These are phyloP conservation scores for Ostrea denselamellosa DNA, from an alignment of 1,140 invertebrate species.

Conservation along the genomic window DNA sequence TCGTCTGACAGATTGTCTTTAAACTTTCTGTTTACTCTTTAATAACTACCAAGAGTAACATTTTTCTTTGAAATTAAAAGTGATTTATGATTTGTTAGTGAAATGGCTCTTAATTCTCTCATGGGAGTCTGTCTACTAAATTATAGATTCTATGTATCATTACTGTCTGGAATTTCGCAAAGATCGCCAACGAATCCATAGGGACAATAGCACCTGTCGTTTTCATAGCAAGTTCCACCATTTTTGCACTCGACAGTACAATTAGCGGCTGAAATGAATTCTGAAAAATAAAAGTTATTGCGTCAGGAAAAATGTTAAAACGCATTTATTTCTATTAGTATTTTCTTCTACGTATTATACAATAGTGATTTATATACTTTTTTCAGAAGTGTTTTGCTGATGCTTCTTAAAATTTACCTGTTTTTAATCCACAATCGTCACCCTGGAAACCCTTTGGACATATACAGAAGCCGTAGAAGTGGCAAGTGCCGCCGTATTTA, in stretches of 20 bases:
- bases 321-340: background rate
- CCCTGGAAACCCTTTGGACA: slow-evolving; percentile 16
- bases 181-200: background rate
- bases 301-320: background rate
- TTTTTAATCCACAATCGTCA: background rate
- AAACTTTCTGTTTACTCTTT: too few species aligned
- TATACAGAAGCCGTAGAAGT: slow-evolving; percentile 31
- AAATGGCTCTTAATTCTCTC: too few species aligned
- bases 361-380: background rate
- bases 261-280: background rate
- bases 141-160: background rate
- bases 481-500: slow-evolving; percentile 1
- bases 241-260: background rate
- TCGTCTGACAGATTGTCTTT: too few species aligned
- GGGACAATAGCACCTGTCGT: background rate
- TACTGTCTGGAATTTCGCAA: slow-evolving; percentile 7
- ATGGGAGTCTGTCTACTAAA: background rate
- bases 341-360: background rate
- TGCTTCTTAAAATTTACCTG: background rate
- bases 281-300: background rate
- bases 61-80: too few species aligned
- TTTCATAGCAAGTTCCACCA: slow-evolving; percentile 1
- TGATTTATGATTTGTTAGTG: too few species aligned
- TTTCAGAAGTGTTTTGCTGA: background rate
- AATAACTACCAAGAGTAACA: too few species aligned